phyloP scores from a whole-genome alignment of 2,888 invertebrate genomes.

The Diplazon laetatorius region DNA sequence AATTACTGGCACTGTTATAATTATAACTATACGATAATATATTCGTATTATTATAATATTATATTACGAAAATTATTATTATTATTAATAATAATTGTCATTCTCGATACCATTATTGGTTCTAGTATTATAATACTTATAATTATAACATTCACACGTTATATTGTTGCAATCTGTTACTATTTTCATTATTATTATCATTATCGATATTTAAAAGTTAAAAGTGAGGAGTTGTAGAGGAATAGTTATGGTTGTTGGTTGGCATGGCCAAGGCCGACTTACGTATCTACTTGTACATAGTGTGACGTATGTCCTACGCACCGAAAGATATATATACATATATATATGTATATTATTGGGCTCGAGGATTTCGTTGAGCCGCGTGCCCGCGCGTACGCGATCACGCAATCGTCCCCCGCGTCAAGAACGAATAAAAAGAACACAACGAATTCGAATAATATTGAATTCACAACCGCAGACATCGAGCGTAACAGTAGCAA shows the following conservation, averaged over 20 bases:
- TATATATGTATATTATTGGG: too few species aligned
- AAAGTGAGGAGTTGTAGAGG: constrained; percentile 34
- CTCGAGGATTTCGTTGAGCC: constrained; percentile 43
- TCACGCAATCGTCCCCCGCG: constrained; percentile 51
- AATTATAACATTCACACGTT: too few species aligned
- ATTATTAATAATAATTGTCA: too few species aligned
- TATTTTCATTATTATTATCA: constrained; percentile 19
- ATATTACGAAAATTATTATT: too few species aligned
- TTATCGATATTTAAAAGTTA: neutral
- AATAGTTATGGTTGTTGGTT: constrained; percentile 38
- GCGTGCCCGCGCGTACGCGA: constrained; percentile 32
- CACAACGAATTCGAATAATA: too few species aligned
- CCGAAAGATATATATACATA: neutral
- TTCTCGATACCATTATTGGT: too few species aligned
- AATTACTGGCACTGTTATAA: too few species aligned
- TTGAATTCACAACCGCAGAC: neutral
- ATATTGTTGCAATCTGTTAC: too few species aligned
- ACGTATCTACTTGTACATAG: constrained; percentile 24
- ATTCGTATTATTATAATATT: too few species aligned
- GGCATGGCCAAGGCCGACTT: constrained; percentile 62
- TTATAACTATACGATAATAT: too few species aligned
- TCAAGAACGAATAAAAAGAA: constrained; percentile 38
- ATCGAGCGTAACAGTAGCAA: neutral
- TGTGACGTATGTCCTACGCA: neutral
- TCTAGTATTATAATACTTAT: too few species aligned